A percentile compares a stretch with the other conserved stretches of the same genome.
Evolutionary conservation across 2,113 vertebrate genomes (phyloP).

Genomic region (Equus przewalskii): DNA sequence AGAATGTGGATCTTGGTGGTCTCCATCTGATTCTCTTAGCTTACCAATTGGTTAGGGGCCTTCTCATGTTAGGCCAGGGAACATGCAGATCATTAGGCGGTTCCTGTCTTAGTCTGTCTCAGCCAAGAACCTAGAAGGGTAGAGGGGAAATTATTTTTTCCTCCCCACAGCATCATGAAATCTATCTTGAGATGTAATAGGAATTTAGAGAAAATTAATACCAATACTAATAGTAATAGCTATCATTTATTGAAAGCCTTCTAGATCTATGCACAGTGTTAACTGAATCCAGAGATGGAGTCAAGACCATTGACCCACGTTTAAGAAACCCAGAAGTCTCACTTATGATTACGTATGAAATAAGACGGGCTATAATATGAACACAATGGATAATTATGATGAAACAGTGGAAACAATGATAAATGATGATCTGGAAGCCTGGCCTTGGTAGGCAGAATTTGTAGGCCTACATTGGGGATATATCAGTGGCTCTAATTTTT

Average conservation of each 20-base stretch:
- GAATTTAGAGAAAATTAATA: not conserved
- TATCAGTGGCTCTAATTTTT: not conserved
- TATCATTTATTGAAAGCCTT: not conserved
- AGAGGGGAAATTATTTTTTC: not conserved
- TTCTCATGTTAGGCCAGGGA: too few species aligned
- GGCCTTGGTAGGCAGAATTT: not conserved
- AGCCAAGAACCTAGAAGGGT: not conserved
- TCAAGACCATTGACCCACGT: not conserved
- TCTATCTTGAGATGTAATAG: not conserved
- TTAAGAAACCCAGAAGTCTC: not conserved
- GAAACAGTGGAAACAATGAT: not conserved
- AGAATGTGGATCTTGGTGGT: too few species aligned
- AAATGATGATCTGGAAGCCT: not conserved
- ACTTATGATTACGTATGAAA: not conserved
- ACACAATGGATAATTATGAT: not conserved
- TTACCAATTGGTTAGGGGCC: too few species aligned
- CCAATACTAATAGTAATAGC: not conserved
- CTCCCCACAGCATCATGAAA: not conserved
- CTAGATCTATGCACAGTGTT: too few species aligned
- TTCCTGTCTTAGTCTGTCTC: not conserved
- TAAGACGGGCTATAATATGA: not conserved
- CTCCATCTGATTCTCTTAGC: too few species aligned
- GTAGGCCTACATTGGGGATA: not conserved
- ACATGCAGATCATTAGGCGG: too few species aligned
- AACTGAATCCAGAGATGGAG: not conserved